phyloP scores from a whole-genome alignment of 2,797 vertebrate species.

The Mallotus villosus region DNA sequence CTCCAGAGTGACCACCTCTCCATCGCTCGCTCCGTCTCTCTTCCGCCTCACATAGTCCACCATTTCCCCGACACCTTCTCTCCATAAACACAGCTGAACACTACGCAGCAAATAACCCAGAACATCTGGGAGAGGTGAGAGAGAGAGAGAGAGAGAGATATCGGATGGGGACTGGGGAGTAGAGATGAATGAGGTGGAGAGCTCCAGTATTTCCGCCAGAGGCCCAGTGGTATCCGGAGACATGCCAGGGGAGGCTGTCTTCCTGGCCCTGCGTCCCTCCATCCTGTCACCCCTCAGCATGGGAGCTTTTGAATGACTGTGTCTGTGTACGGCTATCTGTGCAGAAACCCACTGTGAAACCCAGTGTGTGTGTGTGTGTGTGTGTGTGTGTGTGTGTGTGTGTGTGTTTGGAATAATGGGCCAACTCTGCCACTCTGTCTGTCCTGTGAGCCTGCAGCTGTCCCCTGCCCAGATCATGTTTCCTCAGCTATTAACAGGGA shows the following conservation, averaged over 20 bases:
- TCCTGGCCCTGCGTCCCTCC: conserved; percentile 30
- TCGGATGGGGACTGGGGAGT: not conserved
- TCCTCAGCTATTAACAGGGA: conserved; percentile 64
- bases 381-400: conserved; percentile 45
- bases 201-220: conserved; percentile 42
- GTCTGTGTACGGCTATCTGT: not conserved
- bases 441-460: conserved; percentile 72
- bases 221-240: conserved; percentile 51
- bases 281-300: not conserved
- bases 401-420: conserved; percentile 71
- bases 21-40: conserved; percentile 24
- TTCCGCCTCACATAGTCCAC: conserved; percentile 47
- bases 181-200: conserved; percentile 25
- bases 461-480: conserved; percentile 73
- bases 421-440: conserved; percentile 63
- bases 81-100: conserved; percentile 74
- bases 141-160: conserved; percentile 17
- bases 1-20: conserved; percentile 43
- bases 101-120: conserved; percentile 52
- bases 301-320: conserved; percentile 13
- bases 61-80: conserved; percentile 66
- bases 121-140: conserved; percentile 67
- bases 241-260: conserved; percentile 27
- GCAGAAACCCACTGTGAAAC: not conserved
- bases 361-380: conserved; percentile 31